These are phyloP conservation scores for Poecile atricapillus DNA, from an alignment of 2,113 vertebrate genomes.

Conservation along the genomic window DNA sequence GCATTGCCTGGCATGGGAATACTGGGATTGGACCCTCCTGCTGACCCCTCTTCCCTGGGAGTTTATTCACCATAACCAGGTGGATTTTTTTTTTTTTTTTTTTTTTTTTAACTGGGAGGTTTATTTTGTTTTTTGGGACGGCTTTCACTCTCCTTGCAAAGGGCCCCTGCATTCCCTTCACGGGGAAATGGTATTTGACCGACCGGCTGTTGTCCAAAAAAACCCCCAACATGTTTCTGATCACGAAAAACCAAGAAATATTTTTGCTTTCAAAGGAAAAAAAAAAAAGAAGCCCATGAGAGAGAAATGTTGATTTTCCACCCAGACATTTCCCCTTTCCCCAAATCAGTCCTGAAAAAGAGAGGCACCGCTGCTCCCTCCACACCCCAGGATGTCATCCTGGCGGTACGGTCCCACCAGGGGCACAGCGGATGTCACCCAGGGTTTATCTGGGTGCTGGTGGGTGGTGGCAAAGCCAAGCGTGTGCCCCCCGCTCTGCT, in stretches of 20 bases:
- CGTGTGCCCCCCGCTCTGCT: background rate
- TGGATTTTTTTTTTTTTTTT: background rate
- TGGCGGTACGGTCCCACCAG: fast-evolving
- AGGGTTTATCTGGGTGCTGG: background rate
- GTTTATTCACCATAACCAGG: background rate
- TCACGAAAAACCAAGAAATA: constrained; percentile 59
- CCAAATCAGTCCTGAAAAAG: background rate
- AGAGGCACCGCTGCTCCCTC: background rate
- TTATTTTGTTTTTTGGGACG: background rate
- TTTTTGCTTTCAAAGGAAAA: constrained; percentile 40
- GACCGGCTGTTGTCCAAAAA: constrained; percentile 56
- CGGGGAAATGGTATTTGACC: constrained; percentile 35
- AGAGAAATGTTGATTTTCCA: constrained; percentile 55
- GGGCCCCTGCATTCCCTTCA: constrained; percentile 60
- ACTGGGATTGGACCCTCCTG: background rate
- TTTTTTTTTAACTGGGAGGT: background rate
- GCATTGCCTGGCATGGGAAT: background rate
- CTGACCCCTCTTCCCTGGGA: background rate
- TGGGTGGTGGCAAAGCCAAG: too few species aligned
- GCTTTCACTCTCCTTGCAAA: constrained; percentile 40
- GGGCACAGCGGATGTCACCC: background rate
- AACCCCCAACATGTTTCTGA: constrained; percentile 62
- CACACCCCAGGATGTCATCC: background rate
- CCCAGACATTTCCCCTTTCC: constrained; percentile 7
- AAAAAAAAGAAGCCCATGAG: background rate